These are phyloP conservation scores for Drosophila nebulosa DNA, from an alignment of 1,140 invertebrate species.

Conservation along the genomic window DNA sequence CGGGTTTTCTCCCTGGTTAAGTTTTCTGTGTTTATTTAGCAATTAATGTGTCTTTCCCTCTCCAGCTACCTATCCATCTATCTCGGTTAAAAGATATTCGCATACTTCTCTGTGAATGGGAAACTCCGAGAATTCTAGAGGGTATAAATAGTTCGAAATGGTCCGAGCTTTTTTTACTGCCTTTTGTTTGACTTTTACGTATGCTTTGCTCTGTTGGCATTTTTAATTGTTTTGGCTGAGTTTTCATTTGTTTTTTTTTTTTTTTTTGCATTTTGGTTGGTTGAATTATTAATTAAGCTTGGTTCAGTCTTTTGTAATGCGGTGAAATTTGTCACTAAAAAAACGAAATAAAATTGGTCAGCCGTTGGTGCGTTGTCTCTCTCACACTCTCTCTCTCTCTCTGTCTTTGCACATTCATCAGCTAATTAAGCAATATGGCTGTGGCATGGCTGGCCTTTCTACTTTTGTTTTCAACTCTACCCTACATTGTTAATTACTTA, in stretches of 20 bases:
- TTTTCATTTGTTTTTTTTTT: conserved; percentile 21
- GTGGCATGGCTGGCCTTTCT: conserved; percentile 49
- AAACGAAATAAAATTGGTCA: neutral
- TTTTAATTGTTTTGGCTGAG: conserved; percentile 68
- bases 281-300: conserved; percentile 34
- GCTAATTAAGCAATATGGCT: conserved; percentile 51
- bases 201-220: conserved; percentile 59
- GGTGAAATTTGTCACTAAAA: conserved; percentile 51
- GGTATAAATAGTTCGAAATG: neutral
- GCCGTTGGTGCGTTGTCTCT: neutral
- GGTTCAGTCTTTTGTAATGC: conserved; percentile 15
- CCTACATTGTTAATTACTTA: conserved; percentile 48
- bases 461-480: conserved; percentile 60
- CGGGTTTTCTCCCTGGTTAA: conserved; percentile 41
- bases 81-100: conserved; percentile 6
- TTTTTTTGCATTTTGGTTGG: conserved; percentile 8
- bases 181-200: conserved; percentile 67
- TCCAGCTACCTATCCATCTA: conserved; percentile 10
- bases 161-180: conserved; percentile 16
- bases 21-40: conserved; percentile 18
- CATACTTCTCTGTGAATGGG: neutral
- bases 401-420: conserved; percentile 6
- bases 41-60: conserved; percentile 22
- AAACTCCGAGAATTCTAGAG: neutral
- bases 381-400: neutral